phyloP scores from a whole-genome alignment of 2,888 invertebrate genomes.

The Troides oblongomaculatus region DNA sequence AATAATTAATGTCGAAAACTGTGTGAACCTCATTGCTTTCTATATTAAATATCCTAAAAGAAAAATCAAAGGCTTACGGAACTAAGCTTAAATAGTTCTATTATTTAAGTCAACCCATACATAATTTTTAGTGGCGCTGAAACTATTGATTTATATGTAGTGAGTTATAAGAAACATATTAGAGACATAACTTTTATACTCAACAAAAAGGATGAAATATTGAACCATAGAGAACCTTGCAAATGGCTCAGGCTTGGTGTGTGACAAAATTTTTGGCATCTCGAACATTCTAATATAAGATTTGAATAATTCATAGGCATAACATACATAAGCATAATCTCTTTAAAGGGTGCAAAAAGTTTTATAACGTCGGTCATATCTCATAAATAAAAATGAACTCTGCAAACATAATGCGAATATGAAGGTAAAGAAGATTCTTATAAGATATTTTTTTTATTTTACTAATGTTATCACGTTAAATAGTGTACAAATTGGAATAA shows the following conservation, averaged over 20 bases:
- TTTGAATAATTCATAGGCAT: conserved; percentile 56
- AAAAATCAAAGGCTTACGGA: no score
- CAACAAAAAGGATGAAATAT: background rate
- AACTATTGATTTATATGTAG: background rate
- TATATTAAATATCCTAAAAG: background rate
- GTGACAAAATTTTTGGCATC: conserved; percentile 46
- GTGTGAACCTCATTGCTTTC: background rate
- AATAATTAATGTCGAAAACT: no score
- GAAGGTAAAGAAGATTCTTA: background rate
- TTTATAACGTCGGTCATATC: conserved; percentile 33
- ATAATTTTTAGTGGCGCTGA: background rate
- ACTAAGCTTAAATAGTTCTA: no score
- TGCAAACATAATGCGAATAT: background rate
- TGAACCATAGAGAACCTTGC: conserved; percentile 29
- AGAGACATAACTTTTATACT: background rate
- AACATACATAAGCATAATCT: conserved; percentile 37
- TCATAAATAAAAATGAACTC: conserved; percentile 29
- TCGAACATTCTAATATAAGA: conserved; percentile 50
- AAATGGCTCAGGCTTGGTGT: conserved; percentile 43
- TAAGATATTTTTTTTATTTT: background rate
- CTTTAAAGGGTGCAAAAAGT: conserved; percentile 36
- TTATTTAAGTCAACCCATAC: background rate
- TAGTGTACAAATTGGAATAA: no score
- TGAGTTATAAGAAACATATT: background rate
- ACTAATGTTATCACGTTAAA: background rate